Conservation (phyloP, 2,797 vertebrate genomes). For the Pseudochirops cupreus region DNA sequence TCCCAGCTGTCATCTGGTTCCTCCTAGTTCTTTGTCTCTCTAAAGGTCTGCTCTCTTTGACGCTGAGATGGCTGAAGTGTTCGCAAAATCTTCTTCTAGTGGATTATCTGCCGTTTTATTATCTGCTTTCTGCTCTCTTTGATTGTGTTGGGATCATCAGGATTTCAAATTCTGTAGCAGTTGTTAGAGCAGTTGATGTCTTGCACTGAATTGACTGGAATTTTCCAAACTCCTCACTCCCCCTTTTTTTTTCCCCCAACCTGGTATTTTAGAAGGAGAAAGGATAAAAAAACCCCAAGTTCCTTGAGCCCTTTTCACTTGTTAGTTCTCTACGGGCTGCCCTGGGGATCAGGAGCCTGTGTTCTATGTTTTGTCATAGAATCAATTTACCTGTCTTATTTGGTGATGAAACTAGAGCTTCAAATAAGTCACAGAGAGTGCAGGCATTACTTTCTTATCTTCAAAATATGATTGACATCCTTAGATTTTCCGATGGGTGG, state of each 20-base stretch:
- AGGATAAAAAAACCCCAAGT: too few relatives aligned
- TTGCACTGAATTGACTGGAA: background rate
- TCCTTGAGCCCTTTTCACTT: background rate
- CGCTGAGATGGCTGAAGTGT: background rate
- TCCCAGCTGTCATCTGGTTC: background rate
- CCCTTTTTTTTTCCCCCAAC: background rate
- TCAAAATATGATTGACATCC: background rate
- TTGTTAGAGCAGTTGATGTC: background rate
- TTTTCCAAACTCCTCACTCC: background rate
- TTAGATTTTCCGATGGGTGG: background rate
- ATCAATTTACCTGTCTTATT: background rate
- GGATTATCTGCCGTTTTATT: conserved; percentile 13
- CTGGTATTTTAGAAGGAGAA: background rate
- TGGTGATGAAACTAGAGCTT: background rate
- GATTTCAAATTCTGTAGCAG: conserved; percentile 1
- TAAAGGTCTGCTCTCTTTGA: background rate
- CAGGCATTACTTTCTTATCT: background rate
- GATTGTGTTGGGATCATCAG: background rate
- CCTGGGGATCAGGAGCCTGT: background rate
- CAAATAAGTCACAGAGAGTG: conserved; percentile 15
- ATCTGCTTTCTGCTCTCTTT: background rate
- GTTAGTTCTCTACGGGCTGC: background rate
- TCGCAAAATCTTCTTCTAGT: background rate
- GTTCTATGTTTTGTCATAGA: background rate
- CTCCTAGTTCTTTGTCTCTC: background rate